Evolutionary conservation across 2,888 invertebrate genomes (phyloP), one percentile per base, ranked within the genome.

Genomic region (Trichogramma dendrolimi): DNA sequence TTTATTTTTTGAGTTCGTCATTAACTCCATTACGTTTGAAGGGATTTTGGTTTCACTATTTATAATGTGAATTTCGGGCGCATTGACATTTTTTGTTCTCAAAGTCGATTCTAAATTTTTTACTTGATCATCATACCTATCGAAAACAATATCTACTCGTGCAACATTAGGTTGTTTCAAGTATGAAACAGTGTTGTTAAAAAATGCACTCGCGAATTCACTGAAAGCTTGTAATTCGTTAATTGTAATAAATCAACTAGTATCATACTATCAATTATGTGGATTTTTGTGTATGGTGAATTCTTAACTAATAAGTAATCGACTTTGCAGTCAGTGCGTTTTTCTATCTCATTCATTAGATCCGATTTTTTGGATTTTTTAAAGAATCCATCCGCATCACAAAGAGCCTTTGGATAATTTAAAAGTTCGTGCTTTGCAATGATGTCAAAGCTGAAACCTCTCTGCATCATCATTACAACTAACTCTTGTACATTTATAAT

Each of bases 1-100:
- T 47, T 69, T 70, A 67, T 69, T 70, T 67, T 69, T 48, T 61
- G 64, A 51, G 58, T 52, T 63, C 49, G 57, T 51, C 54, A 60
- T 62, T 52, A 72, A 69, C 68, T 14, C 54, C 57, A 68, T 67
- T 61, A 63, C 67, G 60, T 68, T 58, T 55, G 52, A 55, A 52
- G 67, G 67, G 67, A 66, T 67, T 64, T 68, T 68, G 61, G 67
- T 69, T 68, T 58, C 64, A 64, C 62, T 62, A 61, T 67, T 64
- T 67, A 64, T 54, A 62, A 69, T 63, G 46, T 61, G 47, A 62
- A 64, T 60, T 66, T 66, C 56, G 6, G 52, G 41, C 54, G 53
- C 27, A 39, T 50, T 4, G 43, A 51, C 44, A 52, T 38, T 52
- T 53, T 53, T 53, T 3, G 53, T 42, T 38, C 53, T 41, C 10